Base-by-base conservation (phyloP, 1,140 invertebrate genomes). In the Platorchestia sp. region DNA sequence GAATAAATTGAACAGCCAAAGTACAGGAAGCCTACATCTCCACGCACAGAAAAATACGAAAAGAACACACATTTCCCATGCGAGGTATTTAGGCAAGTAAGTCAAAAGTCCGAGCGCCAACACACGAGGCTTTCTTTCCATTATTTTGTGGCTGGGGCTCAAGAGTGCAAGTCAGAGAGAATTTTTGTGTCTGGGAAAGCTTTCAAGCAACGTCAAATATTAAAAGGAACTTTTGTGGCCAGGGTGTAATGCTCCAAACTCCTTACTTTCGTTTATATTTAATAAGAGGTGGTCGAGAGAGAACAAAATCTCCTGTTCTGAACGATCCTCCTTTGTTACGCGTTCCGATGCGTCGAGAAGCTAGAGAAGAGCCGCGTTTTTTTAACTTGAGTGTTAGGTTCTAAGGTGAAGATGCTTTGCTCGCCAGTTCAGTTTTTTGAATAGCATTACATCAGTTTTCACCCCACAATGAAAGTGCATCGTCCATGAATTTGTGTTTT, bases 221-320 rank as follows among this genome's bases (percentile, higher is more conserved):
- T 89, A 89, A 89, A 14, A 41, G 43, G 43, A 44, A 89, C 87
- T 42, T 89, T 89, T 7, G 86, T 43, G 87, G 87, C 87, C 41
- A 44, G 6, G 14, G 87, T 42, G 22, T 89, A 89, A 36, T 89
- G 87, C 41, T 89, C 41, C 5, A 36, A 89, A 89, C 87, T 89
- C 87, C 87, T 89, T 89, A 89, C 87, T 44, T 27, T 89, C 87
- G n/a, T 89, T 43, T 89, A 89, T 89, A 89, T 89, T 89, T 89
- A 89, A 89, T 42, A 42, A 89, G n/a, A 27, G n/a, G 41, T 42
- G 86, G 87, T 89, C 87, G 41, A 43, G 41, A 89, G 6, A 75
- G 59, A 75, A 27, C 59, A 75, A 75, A 75, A 36, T 75, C 59
- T 36, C 36, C 59, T 27, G 36, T 14, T 75, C 59, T 75, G 27